phyloP scores from a whole-genome alignment of 1,140 invertebrate species.

The Cataglyphis hispanica region DNA sequence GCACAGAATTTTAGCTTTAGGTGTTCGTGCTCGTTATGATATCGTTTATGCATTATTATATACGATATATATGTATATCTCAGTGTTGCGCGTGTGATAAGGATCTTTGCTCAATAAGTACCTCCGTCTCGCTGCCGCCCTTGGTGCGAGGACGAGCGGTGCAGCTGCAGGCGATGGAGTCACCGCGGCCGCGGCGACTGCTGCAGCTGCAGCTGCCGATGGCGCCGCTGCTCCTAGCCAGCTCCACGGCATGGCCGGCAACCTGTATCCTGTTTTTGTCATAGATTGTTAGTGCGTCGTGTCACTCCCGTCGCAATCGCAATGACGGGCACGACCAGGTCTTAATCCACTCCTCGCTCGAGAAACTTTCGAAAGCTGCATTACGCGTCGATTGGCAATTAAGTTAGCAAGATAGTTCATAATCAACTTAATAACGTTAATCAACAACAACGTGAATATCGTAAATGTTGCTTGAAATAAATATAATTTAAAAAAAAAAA shows the following conservation, averaged over 20 bases:
- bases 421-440: constrained; percentile 10
- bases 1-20: too few relatives aligned
- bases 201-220: constrained; percentile 85
- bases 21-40: constrained; percentile 55
- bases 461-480: not conserved
- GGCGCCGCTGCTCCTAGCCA: constrained; percentile 84
- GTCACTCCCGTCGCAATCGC: constrained; percentile 11
- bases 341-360: constrained; percentile 43
- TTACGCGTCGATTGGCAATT: not conserved
- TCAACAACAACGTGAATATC: not conserved
- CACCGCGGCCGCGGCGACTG: constrained; percentile 84
- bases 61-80: not conserved
- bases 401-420: not conserved
- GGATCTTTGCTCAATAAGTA: constrained; percentile 64
- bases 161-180: constrained; percentile 84
- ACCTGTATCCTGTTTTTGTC: constrained; percentile 84
- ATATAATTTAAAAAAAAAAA: too few relatives aligned
- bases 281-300: constrained; percentile 65
- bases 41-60: constrained; percentile 8
- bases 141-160: constrained; percentile 85
- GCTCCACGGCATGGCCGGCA: constrained; percentile 86
- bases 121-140: constrained; percentile 85
- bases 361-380: not conserved
- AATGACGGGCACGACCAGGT: not conserved
- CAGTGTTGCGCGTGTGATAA: constrained; percentile 34